phyloP scores from a whole-genome alignment of 2,113 vertebrate genomes.

The Ornithorhynchus anatinus region DNA sequence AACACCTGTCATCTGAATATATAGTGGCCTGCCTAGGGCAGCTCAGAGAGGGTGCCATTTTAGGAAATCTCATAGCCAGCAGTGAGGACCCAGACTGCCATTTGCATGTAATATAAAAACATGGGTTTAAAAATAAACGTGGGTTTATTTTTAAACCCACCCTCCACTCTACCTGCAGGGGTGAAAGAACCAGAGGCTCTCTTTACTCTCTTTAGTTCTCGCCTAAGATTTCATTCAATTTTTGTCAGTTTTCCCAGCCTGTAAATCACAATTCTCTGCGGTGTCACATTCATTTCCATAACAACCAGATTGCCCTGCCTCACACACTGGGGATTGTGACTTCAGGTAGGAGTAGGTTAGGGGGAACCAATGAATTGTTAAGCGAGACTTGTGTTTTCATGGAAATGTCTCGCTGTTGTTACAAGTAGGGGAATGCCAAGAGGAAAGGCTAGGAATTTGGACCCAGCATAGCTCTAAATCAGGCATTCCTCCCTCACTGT shows the following conservation, averaged over 20 bases:
- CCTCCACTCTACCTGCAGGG: no score
- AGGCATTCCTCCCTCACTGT: neutral
- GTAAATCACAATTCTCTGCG: neutral
- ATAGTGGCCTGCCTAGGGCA: no score
- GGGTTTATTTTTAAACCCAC: no score
- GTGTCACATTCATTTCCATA: constrained; percentile 37
- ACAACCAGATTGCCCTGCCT: constrained; percentile 32
- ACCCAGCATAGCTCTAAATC: neutral
- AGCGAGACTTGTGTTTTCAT: constrained; percentile 41
- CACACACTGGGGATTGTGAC: constrained; percentile 9
- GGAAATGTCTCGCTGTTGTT: constrained; percentile 31
- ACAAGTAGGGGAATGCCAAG: constrained; percentile 23
- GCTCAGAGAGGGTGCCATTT: no score
- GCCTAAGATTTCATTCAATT: constrained; percentile 8
- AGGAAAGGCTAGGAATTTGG: constrained; percentile 15
- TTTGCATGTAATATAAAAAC: no score
- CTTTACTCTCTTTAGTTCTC: no score
- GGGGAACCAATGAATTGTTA: constrained; percentile 28
- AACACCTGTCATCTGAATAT: no score
- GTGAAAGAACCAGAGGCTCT: no score
- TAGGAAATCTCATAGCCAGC: no score
- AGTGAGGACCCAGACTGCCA: no score
- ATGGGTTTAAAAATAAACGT: no score
- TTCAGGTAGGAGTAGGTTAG: constrained; percentile 24
- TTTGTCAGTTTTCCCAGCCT: neutral